Base-by-base conservation (phyloP, 2,888 invertebrate genomes). In the Rapana venosa region DNA sequence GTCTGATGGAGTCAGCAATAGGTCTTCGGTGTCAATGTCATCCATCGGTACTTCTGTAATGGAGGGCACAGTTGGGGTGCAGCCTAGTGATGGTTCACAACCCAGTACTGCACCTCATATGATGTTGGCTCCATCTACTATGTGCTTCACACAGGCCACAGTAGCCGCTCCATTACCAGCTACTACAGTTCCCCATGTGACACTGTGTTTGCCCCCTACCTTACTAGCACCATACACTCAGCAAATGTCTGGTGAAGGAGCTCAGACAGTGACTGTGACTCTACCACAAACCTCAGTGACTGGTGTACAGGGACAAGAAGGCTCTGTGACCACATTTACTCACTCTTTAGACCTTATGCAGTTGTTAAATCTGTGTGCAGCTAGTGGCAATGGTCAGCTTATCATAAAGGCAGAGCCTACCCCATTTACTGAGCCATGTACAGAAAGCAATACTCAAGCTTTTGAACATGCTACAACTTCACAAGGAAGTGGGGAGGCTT, bases 311-410 rank as follows among this genome's bases (percentile, higher is more conserved):
- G 86, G 86, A 2, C 66, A 61, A 35, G 61, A 17, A 22, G 35
- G 32, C 35, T 35, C 86, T 17, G 26, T 35, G 17, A 20, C 86
- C n/a, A 66, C 86, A 20, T 86, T 66, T 66, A 66, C 86, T 26
- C 86, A 86, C 32, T 86, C 86, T 32, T 66, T 86, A 58, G 86
- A 86, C 86, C 86, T 86, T 66, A 15, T 86, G 66, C 86, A 86
- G 86, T 86, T 86, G n/a, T 32, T 86, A 13, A 86, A 86, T 22
- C 26, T 86, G 61, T 86, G 86, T 86, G 86, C 66, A 32, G 66
- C 86, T 22, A 86, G 86, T 66, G 86, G 86, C 15, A 86, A 86
- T 22, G 58, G 61, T 35, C 86, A 86, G 86, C 32, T 86, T 4
- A 66, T 86, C 86, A 86, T 86, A 61, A 86, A 86, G 86, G 66